Conservation (phyloP, 2,797 vertebrate species). For the Parambassis ranga region DNA sequence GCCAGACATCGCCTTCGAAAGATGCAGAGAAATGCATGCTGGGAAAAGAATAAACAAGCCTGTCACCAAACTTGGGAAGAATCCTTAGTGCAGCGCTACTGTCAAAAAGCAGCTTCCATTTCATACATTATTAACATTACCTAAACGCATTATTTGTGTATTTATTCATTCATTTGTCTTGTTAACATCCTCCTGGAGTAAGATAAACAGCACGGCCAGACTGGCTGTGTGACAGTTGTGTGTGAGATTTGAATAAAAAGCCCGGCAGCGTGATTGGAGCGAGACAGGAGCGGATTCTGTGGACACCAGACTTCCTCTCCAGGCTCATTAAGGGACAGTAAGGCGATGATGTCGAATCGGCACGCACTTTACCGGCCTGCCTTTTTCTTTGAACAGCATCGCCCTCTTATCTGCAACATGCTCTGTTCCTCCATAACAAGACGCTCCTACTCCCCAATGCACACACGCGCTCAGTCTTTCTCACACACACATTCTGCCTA, state of each 20-base stretch:
- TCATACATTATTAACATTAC: conserved; percentile 82
- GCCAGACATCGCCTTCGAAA: conserved; percentile 46
- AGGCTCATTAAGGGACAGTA: conserved; percentile 83
- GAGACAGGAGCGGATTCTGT: conserved; percentile 69
- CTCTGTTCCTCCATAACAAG: conserved; percentile 83
- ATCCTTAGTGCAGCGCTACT: conserved; percentile 64
- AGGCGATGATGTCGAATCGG: conserved; percentile 76
- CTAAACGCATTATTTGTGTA: conserved; percentile 80
- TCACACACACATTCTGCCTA: conserved; percentile 29
- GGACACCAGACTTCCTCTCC: conserved; percentile 73
- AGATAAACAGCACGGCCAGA: conserved; percentile 74
- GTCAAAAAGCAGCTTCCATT: conserved; percentile 75
- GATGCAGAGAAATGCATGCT: conserved; percentile 64
- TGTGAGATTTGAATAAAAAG: conserved; percentile 79
- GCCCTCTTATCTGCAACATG: conserved; percentile 81
- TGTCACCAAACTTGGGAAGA: conserved; percentile 71
- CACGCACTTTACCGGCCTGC: conserved; percentile 76
- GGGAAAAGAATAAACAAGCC: conserved; percentile 72
- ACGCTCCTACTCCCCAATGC: conserved; percentile 52
- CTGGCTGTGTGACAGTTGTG: conserved; percentile 72
- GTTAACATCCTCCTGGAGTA: conserved; percentile 79
- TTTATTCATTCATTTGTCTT: conserved; percentile 83
- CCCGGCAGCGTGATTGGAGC: conserved; percentile 72
- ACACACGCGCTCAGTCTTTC: conserved; percentile 37
- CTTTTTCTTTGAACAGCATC: conserved; percentile 78